Percentiles rank a stretch among this genome's conserved stretches.
Evolutionary conservation across 2,113 vertebrate species (phyloP).

Genomic region (Eublepharis macularius): DNA sequence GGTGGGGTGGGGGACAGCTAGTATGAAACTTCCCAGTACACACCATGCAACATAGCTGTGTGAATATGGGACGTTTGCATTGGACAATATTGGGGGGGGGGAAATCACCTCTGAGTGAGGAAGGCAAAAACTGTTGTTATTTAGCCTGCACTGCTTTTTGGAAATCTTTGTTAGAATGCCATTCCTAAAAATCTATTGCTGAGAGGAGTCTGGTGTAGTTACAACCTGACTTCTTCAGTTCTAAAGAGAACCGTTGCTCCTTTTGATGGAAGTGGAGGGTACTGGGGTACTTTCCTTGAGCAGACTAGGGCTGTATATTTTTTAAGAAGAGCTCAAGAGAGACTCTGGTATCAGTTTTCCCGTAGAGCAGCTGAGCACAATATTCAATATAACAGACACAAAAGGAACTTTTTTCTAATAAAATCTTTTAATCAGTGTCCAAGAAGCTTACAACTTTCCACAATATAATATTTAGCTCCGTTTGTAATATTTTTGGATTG

Average conservation of each 20-base stretch:
- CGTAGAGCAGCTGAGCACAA: conserved; percentile 29
- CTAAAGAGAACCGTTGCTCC: conserved; percentile 16
- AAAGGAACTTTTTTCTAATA: conserved; percentile 28
- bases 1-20: neutral
- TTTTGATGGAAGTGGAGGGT: conserved; percentile 13
- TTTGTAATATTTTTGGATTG: conserved; percentile 66
- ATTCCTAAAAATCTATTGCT: neutral
- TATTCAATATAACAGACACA: neutral
- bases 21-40: neutral
- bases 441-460: conserved; percentile 38
- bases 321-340: conserved; percentile 8
- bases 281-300: neutral
- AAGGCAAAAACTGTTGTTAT: neutral
- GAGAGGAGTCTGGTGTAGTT: conserved; percentile 16
- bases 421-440: conserved; percentile 32
- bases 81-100: rapidly evolving
- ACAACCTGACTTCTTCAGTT: neutral
- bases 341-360: neutral
- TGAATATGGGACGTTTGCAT: neutral
- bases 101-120: neutral
- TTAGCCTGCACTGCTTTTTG: too few species aligned
- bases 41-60: neutral
- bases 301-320: neutral
- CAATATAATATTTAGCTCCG: conserved; percentile 28
- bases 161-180: neutral